Evolutionary conservation across 1,140 invertebrate genomes (phyloP).

Genomic region (Cryptotermes secundus): DNA sequence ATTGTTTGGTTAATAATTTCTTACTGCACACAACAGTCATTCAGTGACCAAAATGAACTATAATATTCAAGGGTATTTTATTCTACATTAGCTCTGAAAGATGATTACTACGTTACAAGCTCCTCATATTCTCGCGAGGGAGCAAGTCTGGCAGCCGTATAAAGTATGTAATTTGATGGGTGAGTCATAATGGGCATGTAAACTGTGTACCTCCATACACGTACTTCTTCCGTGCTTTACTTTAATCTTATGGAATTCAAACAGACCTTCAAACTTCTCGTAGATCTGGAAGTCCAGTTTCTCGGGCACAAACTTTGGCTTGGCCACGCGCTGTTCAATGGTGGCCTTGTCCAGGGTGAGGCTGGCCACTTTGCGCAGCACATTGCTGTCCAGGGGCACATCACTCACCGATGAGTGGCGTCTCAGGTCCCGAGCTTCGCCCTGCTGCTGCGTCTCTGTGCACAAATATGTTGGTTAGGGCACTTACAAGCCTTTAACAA

Average conservation of each 20-base stretch:
- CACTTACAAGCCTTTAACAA: background rate
- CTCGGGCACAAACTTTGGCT: constrained; percentile 76
- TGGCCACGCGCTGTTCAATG: constrained; percentile 59
- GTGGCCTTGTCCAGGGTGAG: constrained; percentile 70
- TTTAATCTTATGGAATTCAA: background rate
- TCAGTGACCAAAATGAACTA: too few relatives aligned
- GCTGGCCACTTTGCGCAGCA: constrained; percentile 79
- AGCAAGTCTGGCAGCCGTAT: too few relatives aligned
- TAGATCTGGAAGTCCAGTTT: constrained; percentile 80
- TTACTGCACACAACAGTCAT: too few relatives aligned
- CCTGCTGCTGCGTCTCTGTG: background rate
- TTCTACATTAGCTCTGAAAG: too few relatives aligned
- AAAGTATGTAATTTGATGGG: too few relatives aligned
- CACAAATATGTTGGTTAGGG: background rate
- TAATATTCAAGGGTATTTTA: too few relatives aligned
- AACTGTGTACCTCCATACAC: too few relatives aligned
- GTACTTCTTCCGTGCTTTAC: too few relatives aligned
- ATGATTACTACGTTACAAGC: too few relatives aligned
- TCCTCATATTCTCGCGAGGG: too few relatives aligned
- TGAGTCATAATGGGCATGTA: too few relatives aligned
- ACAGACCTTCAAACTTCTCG: constrained; percentile 86
- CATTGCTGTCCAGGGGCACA: constrained; percentile 60
- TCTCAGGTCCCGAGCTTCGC: constrained; percentile 38
- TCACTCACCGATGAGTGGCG: constrained; percentile 52
- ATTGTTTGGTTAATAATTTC: too few relatives aligned